Percentiles rank a stretch among this genome's conserved stretches.
Evolutionary conservation across 2,113 vertebrate species (phyloP).

Genomic region (Penelope pileata): DNA sequence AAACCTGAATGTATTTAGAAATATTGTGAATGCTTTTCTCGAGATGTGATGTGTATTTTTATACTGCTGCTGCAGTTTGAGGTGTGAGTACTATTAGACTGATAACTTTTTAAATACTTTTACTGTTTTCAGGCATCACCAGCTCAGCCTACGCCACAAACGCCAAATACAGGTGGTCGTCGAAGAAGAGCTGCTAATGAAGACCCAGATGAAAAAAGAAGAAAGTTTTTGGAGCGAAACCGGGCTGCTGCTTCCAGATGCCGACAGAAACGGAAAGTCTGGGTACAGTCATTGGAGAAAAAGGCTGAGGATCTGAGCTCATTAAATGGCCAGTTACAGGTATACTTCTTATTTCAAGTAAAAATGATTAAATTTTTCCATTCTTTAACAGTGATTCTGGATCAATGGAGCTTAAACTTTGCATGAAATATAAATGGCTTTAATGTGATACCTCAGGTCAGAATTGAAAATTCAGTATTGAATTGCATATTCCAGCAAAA

Average conservation of each 20-base stretch:
- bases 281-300: constrained; percentile 97
- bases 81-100: not conserved
- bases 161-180: constrained; percentile 90
- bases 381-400: not conserved
- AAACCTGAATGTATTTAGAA: not conserved
- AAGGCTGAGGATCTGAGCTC: constrained; percentile 93
- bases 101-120: not conserved
- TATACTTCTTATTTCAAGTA: constrained; percentile 55
- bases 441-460: not conserved
- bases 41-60: not conserved
- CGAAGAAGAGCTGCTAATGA: constrained; percentile 94
- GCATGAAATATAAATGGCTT: not conserved
- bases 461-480: not conserved
- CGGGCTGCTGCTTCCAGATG: constrained; percentile 95
- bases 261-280: constrained; percentile 97
- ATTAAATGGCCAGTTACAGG: constrained; percentile 93
- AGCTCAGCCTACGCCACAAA: constrained; percentile 86
- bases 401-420: not conserved
- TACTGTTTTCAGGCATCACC: constrained; percentile 85
- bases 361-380: not conserved
- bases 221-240: constrained; percentile 96
- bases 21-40: not conserved
- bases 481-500: not conserved
- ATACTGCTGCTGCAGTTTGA: not conserved
- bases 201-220: constrained; percentile 96